A percentile compares a stretch with the other conserved stretches of the same genome.
phyloP scores from a whole-genome alignment of 2,888 invertebrate species.

The Loripinus fragilis region DNA sequence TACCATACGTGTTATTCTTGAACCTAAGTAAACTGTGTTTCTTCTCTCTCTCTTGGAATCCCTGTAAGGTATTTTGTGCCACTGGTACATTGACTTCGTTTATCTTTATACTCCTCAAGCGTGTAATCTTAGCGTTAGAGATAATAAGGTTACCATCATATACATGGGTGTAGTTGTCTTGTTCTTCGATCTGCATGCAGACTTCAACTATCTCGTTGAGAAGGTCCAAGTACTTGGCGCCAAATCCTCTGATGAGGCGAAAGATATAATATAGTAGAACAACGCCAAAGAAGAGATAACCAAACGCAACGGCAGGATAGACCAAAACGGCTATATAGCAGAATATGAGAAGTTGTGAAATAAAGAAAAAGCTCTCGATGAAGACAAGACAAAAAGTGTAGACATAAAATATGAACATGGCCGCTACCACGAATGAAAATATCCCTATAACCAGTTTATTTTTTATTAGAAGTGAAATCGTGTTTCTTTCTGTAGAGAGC shows the following conservation, averaged over 20 bases:
- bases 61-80: not conserved
- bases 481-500: not conserved
- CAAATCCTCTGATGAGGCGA: constrained; percentile 24
- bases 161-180: not conserved
- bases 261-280: constrained; percentile 36
- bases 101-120: not conserved
- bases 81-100: not conserved
- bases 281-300: constrained; percentile 43
- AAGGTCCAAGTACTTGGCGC: constrained; percentile 32
- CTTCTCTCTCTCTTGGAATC: not conserved
- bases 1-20: constrained; percentile 27
- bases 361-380: constrained; percentile 34
- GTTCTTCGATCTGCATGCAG: constrained; percentile 6
- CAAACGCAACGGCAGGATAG: constrained; percentile 40
- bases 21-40: not conserved
- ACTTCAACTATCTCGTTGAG: constrained; percentile 40
- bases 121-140: not conserved
- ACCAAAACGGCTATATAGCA: constrained; percentile 38
- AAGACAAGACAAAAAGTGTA: constrained; percentile 27
- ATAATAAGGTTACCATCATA: constrained; percentile 28
- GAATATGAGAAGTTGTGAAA: constrained; percentile 34
- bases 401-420: not conserved
- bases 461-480: not conserved
- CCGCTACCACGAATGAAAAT: not conserved
- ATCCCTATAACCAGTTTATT: not conserved